These are phyloP conservation scores for Carlito syrichta DNA, from an alignment of 2,113 vertebrate genomes.

Conservation along the genomic window DNA sequence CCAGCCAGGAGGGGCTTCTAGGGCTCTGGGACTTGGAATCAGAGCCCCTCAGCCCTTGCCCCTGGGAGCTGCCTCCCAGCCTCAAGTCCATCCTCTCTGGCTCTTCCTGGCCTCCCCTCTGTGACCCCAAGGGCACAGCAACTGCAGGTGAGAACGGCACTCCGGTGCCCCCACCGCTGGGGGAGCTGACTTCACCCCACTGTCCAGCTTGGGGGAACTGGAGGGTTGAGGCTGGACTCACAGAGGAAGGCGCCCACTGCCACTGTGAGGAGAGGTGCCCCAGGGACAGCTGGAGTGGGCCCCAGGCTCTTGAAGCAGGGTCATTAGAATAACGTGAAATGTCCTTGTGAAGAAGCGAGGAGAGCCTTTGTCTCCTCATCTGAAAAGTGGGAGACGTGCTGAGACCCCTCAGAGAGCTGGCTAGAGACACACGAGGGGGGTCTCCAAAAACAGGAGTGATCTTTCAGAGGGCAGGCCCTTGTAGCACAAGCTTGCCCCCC, in stretches of 20 bases:
- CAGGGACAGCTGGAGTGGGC: too few species aligned
- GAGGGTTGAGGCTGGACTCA: neutral
- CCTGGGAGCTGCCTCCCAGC: neutral
- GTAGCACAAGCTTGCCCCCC: too few species aligned
- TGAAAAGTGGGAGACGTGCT: neutral
- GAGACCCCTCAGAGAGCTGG: neutral
- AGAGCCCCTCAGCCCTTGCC: neutral
- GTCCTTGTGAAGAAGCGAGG: neutral
- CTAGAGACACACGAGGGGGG: too few species aligned
- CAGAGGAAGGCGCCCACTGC: neutral
- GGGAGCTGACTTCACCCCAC: neutral
- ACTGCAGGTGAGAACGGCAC: neutral
- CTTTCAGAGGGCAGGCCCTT: too few species aligned
- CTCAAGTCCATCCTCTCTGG: neutral
- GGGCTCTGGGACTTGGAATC: neutral
- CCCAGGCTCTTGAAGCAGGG: neutral
- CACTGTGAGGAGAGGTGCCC: neutral
- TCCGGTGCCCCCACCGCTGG: neutral
- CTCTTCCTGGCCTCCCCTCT: neutral
- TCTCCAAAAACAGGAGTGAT: too few species aligned
- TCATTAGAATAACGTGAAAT: neutral
- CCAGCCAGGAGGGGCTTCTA: neutral
- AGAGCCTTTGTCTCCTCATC: neutral
- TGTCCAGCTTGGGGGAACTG: neutral
- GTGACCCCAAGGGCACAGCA: neutral